Conservation (phyloP, 2,888 invertebrate genomes). For the Patella caerulea region DNA sequence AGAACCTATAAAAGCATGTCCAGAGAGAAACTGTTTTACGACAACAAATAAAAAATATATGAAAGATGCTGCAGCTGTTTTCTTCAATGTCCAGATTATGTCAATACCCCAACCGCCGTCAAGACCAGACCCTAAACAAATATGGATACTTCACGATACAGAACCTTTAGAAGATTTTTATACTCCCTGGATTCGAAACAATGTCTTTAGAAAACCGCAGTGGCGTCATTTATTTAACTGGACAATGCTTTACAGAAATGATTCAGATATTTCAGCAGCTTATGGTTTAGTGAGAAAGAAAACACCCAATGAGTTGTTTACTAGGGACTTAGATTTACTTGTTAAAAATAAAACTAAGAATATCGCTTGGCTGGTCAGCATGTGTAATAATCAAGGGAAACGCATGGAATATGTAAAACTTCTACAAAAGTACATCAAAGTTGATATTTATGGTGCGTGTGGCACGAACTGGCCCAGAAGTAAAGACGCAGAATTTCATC, state of each 20-base stretch:
- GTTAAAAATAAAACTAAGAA: conserved; percentile 1
- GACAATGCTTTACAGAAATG: background rate
- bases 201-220: background rate
- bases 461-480: background rate
- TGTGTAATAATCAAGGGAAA: background rate
- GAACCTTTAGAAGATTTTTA: background rate
- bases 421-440: background rate
- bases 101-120: background rate
- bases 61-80: background rate
- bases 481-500: background rate
- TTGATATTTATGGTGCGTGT: background rate
- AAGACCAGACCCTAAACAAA: background rate
- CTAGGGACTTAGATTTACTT: background rate
- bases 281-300: background rate
- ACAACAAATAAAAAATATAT: background rate
- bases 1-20: background rate
- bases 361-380: background rate
- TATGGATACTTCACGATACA: background rate
- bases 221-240: background rate
- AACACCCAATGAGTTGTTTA: background rate
- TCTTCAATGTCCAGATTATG: background rate
- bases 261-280: background rate
- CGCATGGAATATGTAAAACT: background rate
- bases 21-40: background rate
- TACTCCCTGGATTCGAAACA: background rate